Evolutionary conservation across 2,113 vertebrate genomes (phyloP), one percentile per base, ranked within the genome.

Genomic region (Calyptomena viridis): DNA sequence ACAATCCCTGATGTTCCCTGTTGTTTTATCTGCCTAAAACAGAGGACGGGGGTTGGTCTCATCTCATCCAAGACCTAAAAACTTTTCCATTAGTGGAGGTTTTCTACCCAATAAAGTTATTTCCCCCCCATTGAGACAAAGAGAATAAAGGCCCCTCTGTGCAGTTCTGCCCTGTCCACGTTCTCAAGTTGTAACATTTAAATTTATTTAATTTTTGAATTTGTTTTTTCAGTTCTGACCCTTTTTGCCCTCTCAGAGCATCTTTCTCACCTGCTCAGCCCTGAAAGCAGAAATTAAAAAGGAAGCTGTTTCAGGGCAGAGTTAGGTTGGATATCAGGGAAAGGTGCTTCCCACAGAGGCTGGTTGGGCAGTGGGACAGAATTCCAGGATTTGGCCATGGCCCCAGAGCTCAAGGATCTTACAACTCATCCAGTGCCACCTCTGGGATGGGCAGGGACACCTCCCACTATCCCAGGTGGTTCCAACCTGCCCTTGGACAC

Each of bases 101-200:
- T 64, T 53, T 59, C 5, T 25, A 6, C 46, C 20, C 46, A 4
- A 11, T 24, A 11, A 58, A 71, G 3, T 6, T 24, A 2, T 30
- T 28, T 47, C 3, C 8, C 9, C 28, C 15, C 20, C 2, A 2
- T 40, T 37, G 28, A 3, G 0, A 20, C 33, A 11, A 39, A 37
- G 9, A 27, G 44, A 60, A 9, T 47, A 21, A 47, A 47, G 17
- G 31, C 28, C 16, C 5, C 22, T 27, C 37, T 7, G 1, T 6
- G 3, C 2, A 0, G 44, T 27, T 21, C 79, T 8, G 13, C 50
- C 5, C 0, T 27, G 24, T 25, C 39, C 16, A 40, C 18, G 31
- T 39, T 39, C 33, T 68, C 5, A 1, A 44, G 44, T 21, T 24
- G 2, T 28, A 25, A 21, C 3, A 6, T 8, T 33, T 20, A 5